Evolutionary conservation across 2,113 vertebrate genomes (phyloP).

Genomic region (Gadus macrocephalus): DNA sequence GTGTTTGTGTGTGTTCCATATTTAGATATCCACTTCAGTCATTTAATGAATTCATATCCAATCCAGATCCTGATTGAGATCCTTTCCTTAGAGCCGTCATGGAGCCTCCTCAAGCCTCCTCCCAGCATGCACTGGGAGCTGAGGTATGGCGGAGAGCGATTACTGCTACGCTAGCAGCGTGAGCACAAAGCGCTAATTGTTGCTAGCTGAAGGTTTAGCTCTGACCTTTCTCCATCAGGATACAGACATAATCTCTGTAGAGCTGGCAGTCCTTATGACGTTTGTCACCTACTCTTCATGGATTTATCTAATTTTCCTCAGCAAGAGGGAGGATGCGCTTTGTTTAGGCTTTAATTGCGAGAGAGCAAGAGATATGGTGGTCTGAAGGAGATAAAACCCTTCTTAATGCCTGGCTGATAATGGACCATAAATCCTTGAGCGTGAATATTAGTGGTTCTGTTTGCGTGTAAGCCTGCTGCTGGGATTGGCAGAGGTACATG

Average conservation of each 20-base stretch:
- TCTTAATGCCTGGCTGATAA: constrained; percentile 62
- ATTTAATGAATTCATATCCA: constrained; percentile 64
- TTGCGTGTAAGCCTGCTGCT: constrained; percentile 49
- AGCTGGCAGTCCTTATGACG: constrained; percentile 37
- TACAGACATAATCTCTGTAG: constrained; percentile 59
- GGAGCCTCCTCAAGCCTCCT: constrained; percentile 57
- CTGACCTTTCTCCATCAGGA: constrained; percentile 69
- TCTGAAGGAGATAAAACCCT: constrained; percentile 63
- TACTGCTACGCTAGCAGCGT: constrained; percentile 38
- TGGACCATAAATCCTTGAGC: constrained; percentile 65
- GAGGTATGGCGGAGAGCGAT: constrained; percentile 40
- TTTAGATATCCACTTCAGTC: not conserved
- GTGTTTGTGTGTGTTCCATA: constrained; percentile 31
- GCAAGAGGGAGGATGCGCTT: constrained; percentile 60
- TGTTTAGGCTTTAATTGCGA: constrained; percentile 63
- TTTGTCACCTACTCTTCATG: constrained; percentile 56
- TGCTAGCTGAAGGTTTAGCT: constrained; percentile 56
- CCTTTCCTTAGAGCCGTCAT: constrained; percentile 66
- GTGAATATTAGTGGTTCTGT: constrained; percentile 53
- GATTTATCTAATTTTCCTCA: constrained; percentile 19
- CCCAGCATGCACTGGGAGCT: constrained; percentile 60
- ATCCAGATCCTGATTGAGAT: constrained; percentile 24
- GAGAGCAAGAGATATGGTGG: constrained; percentile 43
- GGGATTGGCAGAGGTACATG: constrained; percentile 20
- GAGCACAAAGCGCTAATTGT: constrained; percentile 62